These are phyloP conservation scores for Picathartes gymnocephalus DNA, from an alignment of 2,113 vertebrate genomes.

Conservation along the genomic window DNA sequence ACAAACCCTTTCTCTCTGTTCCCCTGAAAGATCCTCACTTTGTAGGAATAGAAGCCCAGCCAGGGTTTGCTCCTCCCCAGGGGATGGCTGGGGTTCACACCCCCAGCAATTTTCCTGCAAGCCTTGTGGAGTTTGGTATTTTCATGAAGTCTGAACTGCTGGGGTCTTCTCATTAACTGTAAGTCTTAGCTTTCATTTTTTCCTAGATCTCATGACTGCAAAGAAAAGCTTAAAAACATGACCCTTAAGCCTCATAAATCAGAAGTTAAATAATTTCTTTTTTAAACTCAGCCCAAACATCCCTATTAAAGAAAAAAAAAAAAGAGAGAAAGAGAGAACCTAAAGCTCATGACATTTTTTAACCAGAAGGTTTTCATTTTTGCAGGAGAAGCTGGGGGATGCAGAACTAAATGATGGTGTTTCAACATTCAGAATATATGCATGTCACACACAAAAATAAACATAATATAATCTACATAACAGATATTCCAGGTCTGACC, in stretches of 20 bases:
- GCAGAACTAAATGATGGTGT: background rate
- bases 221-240: conserved; percentile 30
- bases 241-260: conserved; percentile 48
- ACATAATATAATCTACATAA: background rate
- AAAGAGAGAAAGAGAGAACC: background rate
- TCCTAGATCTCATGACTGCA: conserved; percentile 5
- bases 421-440: background rate
- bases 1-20: background rate
- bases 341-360: background rate
- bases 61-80: background rate
- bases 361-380: background rate
- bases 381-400: background rate
- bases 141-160: background rate
- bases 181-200: conserved; percentile 43
- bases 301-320: background rate
- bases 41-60: background rate
- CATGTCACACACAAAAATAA: background rate
- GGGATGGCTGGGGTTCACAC: background rate
- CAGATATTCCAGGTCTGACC: background rate
- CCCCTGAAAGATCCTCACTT: background rate
- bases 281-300: conserved; percentile 32
- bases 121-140: conserved; percentile 20
- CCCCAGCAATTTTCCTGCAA: conserved; percentile 12
- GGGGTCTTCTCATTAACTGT: conserved; percentile 17
- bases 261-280: conserved; percentile 40